Evolutionary conservation across 2,113 vertebrate genomes (phyloP).

Genomic region (Oreochromis aureus): DNA sequence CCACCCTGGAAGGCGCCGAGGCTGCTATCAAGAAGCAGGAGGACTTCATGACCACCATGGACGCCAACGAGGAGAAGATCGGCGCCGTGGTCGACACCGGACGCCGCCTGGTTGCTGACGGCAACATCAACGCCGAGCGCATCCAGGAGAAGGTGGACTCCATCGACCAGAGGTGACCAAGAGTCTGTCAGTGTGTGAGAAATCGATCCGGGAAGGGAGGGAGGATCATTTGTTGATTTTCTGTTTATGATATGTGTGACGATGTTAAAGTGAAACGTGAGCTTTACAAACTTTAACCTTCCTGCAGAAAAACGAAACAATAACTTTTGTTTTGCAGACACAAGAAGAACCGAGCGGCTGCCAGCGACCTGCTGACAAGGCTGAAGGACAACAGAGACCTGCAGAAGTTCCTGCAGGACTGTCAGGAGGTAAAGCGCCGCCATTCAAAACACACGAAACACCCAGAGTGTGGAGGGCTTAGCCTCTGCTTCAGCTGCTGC

Average conservation of each 20-base stretch:
- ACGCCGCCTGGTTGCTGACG: slow-evolving; percentile 87
- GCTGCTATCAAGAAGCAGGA: slow-evolving; percentile 97
- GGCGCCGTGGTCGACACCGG: slow-evolving; percentile 90
- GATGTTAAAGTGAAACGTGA: not conserved
- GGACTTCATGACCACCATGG: slow-evolving; percentile 99
- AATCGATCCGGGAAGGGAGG: rapidly evolving
- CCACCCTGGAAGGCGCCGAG: slow-evolving; percentile 91
- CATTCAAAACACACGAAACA: not conserved
- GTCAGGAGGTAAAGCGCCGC: slow-evolving; percentile 85
- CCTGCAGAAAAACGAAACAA: not conserved
- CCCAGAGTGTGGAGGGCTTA: not conserved
- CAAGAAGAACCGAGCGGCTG: slow-evolving; percentile 91
- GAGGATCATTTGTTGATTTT: rapidly evolving
- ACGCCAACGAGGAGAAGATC: slow-evolving; percentile 98
- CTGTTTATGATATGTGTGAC: not conserved
- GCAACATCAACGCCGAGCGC: slow-evolving; percentile 90
- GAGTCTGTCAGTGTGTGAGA: not conserved
- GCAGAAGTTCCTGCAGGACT: slow-evolving; percentile 96
- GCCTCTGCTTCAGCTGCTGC: not conserved
- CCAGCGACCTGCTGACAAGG: slow-evolving; percentile 87
- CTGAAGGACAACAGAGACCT: slow-evolving; percentile 97
- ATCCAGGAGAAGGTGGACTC: slow-evolving; percentile 97
- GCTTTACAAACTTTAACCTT: not conserved
- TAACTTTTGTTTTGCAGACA: slow-evolving; percentile 70
- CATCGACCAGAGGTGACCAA: slow-evolving; percentile 88